phyloP scores from a whole-genome alignment of 2,888 invertebrate genomes.

The Callimorpha dominula region DNA sequence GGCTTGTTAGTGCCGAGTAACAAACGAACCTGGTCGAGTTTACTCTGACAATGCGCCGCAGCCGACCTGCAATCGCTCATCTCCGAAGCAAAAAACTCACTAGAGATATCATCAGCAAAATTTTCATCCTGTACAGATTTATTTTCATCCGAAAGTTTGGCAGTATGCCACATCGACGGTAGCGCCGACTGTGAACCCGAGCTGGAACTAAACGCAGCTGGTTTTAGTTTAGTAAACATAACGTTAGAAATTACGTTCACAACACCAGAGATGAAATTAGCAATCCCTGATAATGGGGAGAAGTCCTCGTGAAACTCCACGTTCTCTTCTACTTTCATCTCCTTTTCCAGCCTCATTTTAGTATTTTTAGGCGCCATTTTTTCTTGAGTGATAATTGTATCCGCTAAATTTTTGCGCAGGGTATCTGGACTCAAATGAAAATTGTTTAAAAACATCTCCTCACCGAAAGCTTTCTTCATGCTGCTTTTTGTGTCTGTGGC shows the following conservation, averaged over 20 bases:
- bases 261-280: constrained; percentile 72
- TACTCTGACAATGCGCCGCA: constrained; percentile 72
- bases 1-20: constrained; percentile 60
- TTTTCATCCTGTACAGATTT: constrained; percentile 59
- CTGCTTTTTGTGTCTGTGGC: constrained; percentile 67
- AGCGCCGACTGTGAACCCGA: constrained; percentile 59
- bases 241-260: constrained; percentile 70
- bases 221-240: constrained; percentile 68
- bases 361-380: constrained; percentile 45
- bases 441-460: constrained; percentile 67
- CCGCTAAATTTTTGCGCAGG: constrained; percentile 77
- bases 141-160: constrained; percentile 76
- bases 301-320: constrained; percentile 30
- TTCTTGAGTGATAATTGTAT: constrained; percentile 64
- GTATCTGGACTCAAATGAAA: constrained; percentile 74
- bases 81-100: constrained; percentile 56
- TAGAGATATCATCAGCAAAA: constrained; percentile 47
- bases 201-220: constrained; percentile 68
- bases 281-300: constrained; percentile 65
- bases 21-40: constrained; percentile 68
- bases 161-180: constrained; percentile 66
- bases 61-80: constrained; percentile 69
- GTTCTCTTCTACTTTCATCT: constrained; percentile 35
- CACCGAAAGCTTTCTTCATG: constrained; percentile 64
- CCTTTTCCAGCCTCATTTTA: constrained; percentile 38